phyloP scores from a whole-genome alignment of 2,888 invertebrate species.

The Lomographa bimaculata region DNA sequence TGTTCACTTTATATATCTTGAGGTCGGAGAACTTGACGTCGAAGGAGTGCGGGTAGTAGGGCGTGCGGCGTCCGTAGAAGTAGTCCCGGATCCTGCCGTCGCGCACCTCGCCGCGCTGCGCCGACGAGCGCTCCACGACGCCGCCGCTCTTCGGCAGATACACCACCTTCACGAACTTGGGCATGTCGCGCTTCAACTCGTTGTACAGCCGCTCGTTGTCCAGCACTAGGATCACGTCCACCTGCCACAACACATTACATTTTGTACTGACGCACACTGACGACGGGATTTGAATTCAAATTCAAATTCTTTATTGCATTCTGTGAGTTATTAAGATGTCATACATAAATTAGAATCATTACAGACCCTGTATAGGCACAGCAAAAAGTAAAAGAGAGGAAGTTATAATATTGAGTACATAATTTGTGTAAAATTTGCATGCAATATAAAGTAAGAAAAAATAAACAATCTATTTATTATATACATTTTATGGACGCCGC shows the following conservation, averaged over 20 bases:
- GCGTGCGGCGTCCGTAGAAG: slow-evolving; percentile 94
- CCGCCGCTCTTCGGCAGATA: slow-evolving; percentile 98
- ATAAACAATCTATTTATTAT: no score
- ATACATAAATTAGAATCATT: no score
- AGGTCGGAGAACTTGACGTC: slow-evolving; percentile 96
- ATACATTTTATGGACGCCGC: no score
- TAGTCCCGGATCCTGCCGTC: slow-evolving; percentile 95
- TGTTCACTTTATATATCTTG: slow-evolving; percentile 90
- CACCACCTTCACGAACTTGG: slow-evolving; percentile 95
- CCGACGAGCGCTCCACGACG: slow-evolving; percentile 93
- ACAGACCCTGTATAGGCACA: no score
- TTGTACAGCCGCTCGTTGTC: slow-evolving; percentile 98
- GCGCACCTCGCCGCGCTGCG: slow-evolving; percentile 88
- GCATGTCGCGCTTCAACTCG: slow-evolving; percentile 96
- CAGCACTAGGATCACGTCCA: slow-evolving; percentile 96
- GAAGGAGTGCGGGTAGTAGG: slow-evolving; percentile 96
- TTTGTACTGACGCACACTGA: no score
- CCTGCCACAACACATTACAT: slow-evolving; percentile 57
- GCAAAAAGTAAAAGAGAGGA: no score
- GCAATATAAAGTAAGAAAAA: no score
- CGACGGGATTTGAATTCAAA: no score
- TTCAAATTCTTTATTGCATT: no score
- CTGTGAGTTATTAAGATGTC: no score
- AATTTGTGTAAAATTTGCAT: no score
- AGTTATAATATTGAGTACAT: no score